Base-by-base conservation (phyloP, 2,113 vertebrate species). In the Progne subis region DNA sequence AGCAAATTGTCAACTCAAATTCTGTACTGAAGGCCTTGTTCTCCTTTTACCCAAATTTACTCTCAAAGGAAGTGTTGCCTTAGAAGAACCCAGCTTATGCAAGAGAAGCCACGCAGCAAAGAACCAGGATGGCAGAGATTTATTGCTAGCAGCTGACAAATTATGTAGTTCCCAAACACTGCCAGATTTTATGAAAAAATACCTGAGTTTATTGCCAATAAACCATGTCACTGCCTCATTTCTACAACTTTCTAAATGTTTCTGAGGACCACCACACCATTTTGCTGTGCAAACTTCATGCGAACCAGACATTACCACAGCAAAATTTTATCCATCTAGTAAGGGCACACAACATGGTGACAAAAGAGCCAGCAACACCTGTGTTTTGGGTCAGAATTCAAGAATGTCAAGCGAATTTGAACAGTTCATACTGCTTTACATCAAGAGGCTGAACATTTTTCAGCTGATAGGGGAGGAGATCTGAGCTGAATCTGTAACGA, bases 81-180 rank as follows among this genome's bases (percentile, higher is more conserved):
- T 26, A 76, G 65, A 74, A 67, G 56, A 91, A 82, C 20, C 10
- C 64, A 63, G 44, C 16, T 90, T 69, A 61, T 23, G 59, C 2
- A 1, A 95, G 49, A 89, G 28, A 13, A 92, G 50, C 43, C 41
- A 60, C 2, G 1, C 57, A 80, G 39, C 32, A 81, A 43, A 86
- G 56, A 49, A 82, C 68, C n/a, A 55, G 29, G 43, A 94, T 28
- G 39, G 46, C 67, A 86, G 43, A 95, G 81, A 95, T 85, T 90
- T 80, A 86, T 34, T 80, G 63, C 78, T 31, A 88, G 47, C 85
- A 94, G 71, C 70, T 94, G 84, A 93, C 70, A 60, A 68, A 86
- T 87, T 43, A 87, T 18, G 19, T 37, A 55, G 63, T 18, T 71
- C 43, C 15, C 39, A 67, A 75, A 88, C 0, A 0, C 50, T 74